Evolutionary conservation across 2,113 vertebrate genomes (phyloP).

Genomic region (Strix uralensis): DNA sequence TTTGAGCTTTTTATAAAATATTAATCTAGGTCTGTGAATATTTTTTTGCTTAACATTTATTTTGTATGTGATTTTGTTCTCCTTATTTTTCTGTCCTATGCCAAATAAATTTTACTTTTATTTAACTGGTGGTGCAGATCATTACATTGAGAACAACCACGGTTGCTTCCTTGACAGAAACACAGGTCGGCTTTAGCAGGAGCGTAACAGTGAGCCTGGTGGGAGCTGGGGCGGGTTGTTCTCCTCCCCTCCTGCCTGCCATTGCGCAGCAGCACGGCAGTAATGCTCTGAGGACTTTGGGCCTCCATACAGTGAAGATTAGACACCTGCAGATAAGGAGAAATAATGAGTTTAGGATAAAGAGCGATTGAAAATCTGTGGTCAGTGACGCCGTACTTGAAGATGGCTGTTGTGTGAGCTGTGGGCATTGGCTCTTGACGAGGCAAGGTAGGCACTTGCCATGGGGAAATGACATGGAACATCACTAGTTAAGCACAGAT

Average conservation of each 20-base stretch:
- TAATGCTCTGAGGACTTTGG: background rate
- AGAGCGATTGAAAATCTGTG: background rate
- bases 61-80: slow-evolving; percentile 46
- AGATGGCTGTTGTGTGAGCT: background rate
- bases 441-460: background rate
- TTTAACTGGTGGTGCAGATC: slow-evolving; percentile 27
- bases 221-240: background rate
- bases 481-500: background rate
- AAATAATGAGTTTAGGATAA: background rate
- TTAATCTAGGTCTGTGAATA: slow-evolving; percentile 28
- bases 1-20: slow-evolving; percentile 48
- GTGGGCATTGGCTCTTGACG: background rate
- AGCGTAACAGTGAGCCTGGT: background rate
- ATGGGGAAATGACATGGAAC: background rate
- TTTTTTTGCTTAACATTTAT: slow-evolving; percentile 41
- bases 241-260: background rate
- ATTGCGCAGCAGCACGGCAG: background rate
- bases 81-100: slow-evolving; percentile 39
- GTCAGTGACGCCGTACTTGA: background rate
- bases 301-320: background rate
- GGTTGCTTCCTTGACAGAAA: background rate
- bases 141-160: background rate
- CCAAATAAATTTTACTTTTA: slow-evolving; percentile 66
- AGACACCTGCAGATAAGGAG: background rate
- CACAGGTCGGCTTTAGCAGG: background rate